phyloP scores from a whole-genome alignment of 2,888 invertebrate species.

The Erebia epiphron region DNA sequence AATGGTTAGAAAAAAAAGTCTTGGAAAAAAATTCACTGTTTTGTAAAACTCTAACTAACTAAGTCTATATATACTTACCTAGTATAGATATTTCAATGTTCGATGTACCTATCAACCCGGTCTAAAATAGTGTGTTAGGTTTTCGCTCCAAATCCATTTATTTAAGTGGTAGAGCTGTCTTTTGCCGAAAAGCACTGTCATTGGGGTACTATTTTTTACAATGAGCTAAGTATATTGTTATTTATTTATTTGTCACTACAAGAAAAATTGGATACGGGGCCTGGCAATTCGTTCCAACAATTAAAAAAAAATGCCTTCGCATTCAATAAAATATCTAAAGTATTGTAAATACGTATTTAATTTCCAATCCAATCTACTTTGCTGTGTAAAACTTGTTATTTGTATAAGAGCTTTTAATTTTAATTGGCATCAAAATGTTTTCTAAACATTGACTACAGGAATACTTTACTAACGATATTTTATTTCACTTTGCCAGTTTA shows the following conservation, averaged over 20 bases:
- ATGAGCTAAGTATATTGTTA: too few species aligned
- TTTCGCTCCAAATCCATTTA: background rate
- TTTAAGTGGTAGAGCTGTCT: background rate
- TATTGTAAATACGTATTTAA: constrained; percentile 2
- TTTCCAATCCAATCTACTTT: constrained; percentile 2
- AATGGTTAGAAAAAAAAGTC: too few species aligned
- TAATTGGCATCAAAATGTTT: constrained; percentile 7
- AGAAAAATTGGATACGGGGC: too few species aligned
- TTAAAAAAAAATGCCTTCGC: too few species aligned
- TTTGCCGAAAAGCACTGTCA: background rate
- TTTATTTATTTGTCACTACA: too few species aligned
- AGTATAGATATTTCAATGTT: too few species aligned
- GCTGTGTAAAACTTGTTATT: background rate
- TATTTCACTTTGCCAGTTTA: background rate
- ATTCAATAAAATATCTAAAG: constrained; percentile 9
- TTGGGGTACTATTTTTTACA: background rate
- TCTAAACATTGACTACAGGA: background rate
- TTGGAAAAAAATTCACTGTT: too few species aligned
- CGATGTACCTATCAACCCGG: background rate
- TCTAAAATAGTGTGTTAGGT: background rate
- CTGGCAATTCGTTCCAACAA: too few species aligned
- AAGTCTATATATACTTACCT: too few species aligned
- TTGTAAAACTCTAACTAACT: too few species aligned
- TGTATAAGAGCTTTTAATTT: constrained; percentile 15
- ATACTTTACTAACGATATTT: background rate